A percentile compares a stretch with the other conserved stretches of the same genome.
These are phyloP conservation scores for Hylaea fasciaria DNA, from an alignment of 2,888 invertebrate genomes.

Conservation along the genomic window DNA sequence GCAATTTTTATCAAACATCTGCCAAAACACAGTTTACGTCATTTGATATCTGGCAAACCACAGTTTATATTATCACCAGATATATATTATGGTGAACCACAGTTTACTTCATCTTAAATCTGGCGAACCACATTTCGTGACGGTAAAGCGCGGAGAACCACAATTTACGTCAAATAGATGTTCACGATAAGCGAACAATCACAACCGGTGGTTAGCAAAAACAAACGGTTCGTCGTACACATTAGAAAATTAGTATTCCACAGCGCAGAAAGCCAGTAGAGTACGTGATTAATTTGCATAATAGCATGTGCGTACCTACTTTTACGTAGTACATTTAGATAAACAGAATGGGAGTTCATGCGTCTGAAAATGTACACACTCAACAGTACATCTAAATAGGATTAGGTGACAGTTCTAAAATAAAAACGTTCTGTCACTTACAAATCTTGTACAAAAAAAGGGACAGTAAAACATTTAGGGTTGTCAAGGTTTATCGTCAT, in stretches of 20 bases:
- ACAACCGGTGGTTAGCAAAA: slow-evolving; percentile 25
- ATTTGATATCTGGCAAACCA: too few species aligned
- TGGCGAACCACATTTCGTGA: not conserved
- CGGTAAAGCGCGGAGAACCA: not conserved
- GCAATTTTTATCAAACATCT: too few species aligned
- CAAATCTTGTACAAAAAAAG: too few species aligned
- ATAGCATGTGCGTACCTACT: slow-evolving; percentile 30
- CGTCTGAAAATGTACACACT: not conserved
- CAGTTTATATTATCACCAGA: too few species aligned
- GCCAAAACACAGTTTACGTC: not conserved
- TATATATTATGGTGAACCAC: not conserved
- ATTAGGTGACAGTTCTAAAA: too few species aligned
- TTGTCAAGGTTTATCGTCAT: too few species aligned
- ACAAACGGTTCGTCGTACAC: slow-evolving; percentile 33
- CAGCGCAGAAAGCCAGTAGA: slow-evolving; percentile 28
- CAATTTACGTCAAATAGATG: slow-evolving; percentile 4
- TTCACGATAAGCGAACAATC: slow-evolving; percentile 31
- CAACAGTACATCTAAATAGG: not conserved
- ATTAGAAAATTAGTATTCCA: slow-evolving; percentile 43
- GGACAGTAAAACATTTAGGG: too few species aligned
- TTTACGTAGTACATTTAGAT: slow-evolving; percentile 10
- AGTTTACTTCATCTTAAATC: not conserved
- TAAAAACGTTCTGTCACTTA: too few species aligned
- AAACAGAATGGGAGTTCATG: slow-evolving; percentile 5
- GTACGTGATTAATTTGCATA: slow-evolving; percentile 40